phyloP scores from a whole-genome alignment of 2,113 vertebrate genomes.

The Microtus pennsylvanicus region DNA sequence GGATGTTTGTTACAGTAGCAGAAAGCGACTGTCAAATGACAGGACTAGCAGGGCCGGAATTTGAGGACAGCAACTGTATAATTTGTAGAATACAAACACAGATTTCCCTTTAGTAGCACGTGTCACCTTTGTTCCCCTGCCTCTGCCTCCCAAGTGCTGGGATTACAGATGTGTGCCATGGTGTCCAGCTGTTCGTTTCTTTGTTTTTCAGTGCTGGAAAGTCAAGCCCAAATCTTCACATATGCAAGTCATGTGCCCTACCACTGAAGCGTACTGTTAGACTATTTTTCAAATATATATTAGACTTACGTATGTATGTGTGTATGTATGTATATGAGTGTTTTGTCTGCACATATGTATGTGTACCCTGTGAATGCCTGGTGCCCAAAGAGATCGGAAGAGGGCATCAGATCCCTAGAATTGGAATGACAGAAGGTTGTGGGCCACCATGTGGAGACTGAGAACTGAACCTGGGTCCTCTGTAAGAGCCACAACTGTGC shows the following conservation, averaged over 20 bases:
- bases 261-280: neutral
- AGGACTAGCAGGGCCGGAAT: neutral
- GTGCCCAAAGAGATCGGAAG: neutral
- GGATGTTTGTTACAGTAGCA: neutral
- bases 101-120: neutral
- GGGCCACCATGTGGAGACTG: neutral
- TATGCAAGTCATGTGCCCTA: neutral
- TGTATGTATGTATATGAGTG: neutral
- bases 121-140: neutral
- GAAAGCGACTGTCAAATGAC: neutral
- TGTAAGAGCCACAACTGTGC: neutral
- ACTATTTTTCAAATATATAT: neutral
- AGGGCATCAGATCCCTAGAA: neutral
- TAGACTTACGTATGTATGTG: neutral
- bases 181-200: neutral
- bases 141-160: neutral
- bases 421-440: neutral
- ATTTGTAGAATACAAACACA: neutral
- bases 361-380: neutral
- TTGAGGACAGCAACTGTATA: neutral
- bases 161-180: neutral
- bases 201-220: neutral
- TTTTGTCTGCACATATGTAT: neutral
- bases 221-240: neutral
- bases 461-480: neutral